Conservation (phyloP, 2,113 vertebrate species). For the Chlamydotis undulata region DNA sequence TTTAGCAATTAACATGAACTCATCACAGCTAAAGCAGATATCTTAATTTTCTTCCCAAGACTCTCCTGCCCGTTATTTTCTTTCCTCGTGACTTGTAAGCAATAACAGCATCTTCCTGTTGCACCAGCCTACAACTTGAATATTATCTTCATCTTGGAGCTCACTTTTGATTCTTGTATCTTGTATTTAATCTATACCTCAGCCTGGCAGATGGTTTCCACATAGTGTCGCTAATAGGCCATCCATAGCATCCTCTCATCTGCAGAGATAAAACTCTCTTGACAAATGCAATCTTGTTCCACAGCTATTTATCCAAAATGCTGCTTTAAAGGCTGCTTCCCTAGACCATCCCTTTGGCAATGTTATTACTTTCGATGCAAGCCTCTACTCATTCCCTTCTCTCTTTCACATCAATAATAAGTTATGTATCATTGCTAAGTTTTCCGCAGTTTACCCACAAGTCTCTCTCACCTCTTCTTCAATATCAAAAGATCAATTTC, state of each 20-base stretch:
- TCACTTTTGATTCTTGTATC: background rate
- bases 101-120: background rate
- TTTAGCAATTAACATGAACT: background rate
- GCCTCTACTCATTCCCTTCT: background rate
- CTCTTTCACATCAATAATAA: background rate
- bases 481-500: slow-evolving; percentile 22
- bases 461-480: background rate
- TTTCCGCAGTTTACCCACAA: background rate
- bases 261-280: slow-evolving; percentile 38
- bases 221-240: background rate
- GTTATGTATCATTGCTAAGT: background rate
- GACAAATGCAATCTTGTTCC: slow-evolving; percentile 31
- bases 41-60: background rate
- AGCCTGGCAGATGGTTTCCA: background rate
- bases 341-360: background rate
- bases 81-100: background rate
- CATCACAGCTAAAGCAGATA: background rate
- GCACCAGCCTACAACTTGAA: background rate
- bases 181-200: background rate
- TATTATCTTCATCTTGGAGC: background rate
- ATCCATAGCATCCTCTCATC: background rate
- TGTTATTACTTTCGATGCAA: background rate
- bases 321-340: background rate
- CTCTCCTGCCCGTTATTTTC: background rate
- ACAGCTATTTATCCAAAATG: background rate